Evolutionary conservation across 2,113 vertebrate genomes (phyloP).

Genomic region (Argyrosomus japonicus): DNA sequence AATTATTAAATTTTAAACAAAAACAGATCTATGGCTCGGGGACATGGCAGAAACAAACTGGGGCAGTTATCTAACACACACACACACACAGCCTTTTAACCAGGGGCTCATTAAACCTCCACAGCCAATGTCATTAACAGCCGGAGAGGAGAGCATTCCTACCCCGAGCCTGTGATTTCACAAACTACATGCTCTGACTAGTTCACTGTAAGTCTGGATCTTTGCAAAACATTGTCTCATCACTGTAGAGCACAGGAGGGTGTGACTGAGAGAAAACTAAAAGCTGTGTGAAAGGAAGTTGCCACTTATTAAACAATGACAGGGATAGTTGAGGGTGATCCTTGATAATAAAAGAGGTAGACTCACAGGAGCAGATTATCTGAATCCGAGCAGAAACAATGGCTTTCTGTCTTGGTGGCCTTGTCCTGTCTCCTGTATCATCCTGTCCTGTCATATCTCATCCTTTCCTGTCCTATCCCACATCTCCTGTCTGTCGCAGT

Average conservation of each 20-base stretch:
- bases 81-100: conserved; percentile 36
- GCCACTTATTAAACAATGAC: background rate
- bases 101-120: conserved; percentile 42
- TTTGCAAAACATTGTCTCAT: background rate
- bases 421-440: background rate
- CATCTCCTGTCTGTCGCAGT: conserved; percentile 57
- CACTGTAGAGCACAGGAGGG: conserved; percentile 32
- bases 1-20: conserved; percentile 59
- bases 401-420: background rate
- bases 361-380: background rate
- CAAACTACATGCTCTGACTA: conserved; percentile 64
- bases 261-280: conserved; percentile 25
- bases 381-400: conserved; percentile 11
- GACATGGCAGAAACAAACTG: conserved; percentile 63
- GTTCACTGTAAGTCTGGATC: conserved; percentile 36
- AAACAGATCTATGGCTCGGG: conserved; percentile 31
- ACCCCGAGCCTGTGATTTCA: conserved; percentile 30
- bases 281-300: background rate
- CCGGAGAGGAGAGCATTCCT: conserved; percentile 54
- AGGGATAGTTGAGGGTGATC: background rate
- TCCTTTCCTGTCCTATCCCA: conserved; percentile 15
- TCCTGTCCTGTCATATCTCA: conserved; percentile 13
- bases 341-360: conserved; percentile 1
- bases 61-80: conserved; percentile 69
- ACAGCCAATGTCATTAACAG: conserved; percentile 29